Conservation (phyloP, 2,113 vertebrate genomes). For the Laterallus jamaicensis region DNA sequence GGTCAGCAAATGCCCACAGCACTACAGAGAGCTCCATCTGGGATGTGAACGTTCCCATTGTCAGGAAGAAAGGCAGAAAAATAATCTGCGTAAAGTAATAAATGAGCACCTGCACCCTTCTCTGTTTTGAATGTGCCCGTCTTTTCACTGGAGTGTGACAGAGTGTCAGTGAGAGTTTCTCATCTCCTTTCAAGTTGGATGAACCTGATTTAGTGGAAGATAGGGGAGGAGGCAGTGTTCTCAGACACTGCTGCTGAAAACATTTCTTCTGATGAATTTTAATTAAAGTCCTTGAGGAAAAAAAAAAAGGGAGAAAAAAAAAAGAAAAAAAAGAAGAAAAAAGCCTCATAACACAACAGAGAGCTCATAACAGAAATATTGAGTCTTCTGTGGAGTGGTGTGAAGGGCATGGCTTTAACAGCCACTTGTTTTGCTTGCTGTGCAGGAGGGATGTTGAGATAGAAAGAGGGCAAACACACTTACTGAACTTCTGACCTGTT, state of each 20-base stretch:
- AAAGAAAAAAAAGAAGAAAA: too few relatives aligned
- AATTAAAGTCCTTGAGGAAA: conserved; percentile 30
- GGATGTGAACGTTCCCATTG: conserved; percentile 4
- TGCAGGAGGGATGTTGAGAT: background rate
- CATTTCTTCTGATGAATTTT: conserved; percentile 37
- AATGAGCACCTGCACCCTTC: conserved; percentile 54
- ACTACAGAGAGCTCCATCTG: conserved; percentile 40
- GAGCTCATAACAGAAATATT: background rate
- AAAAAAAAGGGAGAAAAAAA: too few relatives aligned
- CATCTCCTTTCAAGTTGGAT: conserved; percentile 56
- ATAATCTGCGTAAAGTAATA: conserved; percentile 27
- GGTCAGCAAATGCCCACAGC: conserved; percentile 48
- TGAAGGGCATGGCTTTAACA: background rate
- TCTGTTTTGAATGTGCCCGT: conserved; percentile 19
- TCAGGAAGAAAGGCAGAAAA: conserved; percentile 57
- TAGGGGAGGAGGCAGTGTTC: conserved; percentile 11
- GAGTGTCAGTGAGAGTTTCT: conserved; percentile 43
- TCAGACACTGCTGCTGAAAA: conserved; percentile 15
- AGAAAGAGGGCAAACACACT: background rate
- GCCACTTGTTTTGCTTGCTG: background rate
- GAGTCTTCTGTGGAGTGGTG: background rate
- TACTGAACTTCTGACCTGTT: conserved; percentile 6
- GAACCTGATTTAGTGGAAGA: conserved; percentile 55
- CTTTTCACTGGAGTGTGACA: conserved; percentile 53
- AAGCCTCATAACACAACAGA: background rate